phyloP scores from a whole-genome alignment of 2,113 vertebrate genomes.

The Mixornis gularis region DNA sequence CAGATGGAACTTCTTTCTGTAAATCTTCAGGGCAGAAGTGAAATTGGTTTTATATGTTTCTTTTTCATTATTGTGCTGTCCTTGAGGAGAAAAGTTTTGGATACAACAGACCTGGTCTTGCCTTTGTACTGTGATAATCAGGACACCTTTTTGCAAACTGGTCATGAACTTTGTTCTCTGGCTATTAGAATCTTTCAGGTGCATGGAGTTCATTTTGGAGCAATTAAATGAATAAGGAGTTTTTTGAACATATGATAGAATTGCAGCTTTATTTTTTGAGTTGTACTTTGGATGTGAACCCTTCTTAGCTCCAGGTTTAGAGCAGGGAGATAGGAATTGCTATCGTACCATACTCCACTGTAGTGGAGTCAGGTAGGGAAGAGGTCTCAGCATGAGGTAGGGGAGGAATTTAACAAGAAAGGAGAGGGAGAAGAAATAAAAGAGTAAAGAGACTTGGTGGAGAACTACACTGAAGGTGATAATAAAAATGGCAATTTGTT shows the following conservation, averaged over 20 bases:
- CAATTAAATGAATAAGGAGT: not conserved
- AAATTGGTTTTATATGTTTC: not conserved
- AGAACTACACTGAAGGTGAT: not conserved
- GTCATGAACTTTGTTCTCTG: not conserved
- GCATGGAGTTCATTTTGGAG: not conserved
- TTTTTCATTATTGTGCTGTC: not conserved
- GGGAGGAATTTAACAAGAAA: not conserved
- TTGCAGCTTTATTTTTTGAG: not conserved
- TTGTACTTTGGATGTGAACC: not conserved
- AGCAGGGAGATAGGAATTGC: not conserved
- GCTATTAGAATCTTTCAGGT: not conserved
- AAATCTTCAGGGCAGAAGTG: not conserved
- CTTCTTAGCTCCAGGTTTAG: not conserved
- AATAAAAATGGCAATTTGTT: not conserved
- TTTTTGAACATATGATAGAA: not conserved
- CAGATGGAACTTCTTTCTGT: not conserved
- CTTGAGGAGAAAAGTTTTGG: not conserved
- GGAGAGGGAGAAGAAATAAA: not conserved
- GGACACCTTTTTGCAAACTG: not conserved
- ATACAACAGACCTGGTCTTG: not conserved
- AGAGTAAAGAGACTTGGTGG: not conserved
- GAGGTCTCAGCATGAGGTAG: fast-evolving
- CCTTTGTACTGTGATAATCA: not conserved
- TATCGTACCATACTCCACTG: not conserved
- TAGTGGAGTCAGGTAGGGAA: not conserved